These are phyloP conservation scores for Anastatus disparis DNA, from an alignment of 1,140 invertebrate genomes.

Conservation along the genomic window DNA sequence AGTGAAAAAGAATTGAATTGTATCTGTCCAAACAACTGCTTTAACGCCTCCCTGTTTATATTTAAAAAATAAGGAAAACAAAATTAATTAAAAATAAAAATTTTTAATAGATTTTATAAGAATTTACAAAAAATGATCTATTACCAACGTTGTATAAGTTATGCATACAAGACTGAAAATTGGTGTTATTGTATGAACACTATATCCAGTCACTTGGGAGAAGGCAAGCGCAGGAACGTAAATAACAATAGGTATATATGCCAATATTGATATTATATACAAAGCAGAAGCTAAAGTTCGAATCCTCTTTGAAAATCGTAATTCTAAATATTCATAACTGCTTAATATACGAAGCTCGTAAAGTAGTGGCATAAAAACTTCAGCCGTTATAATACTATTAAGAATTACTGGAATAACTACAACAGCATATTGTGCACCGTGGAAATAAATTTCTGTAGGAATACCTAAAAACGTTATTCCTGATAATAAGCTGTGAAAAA, in stretches of 20 bases:
- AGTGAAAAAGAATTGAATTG: slow-evolving; percentile 76
- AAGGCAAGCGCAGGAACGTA: slow-evolving; percentile 74
- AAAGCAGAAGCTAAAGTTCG: slow-evolving; percentile 73
- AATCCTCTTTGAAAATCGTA: slow-evolving; percentile 73
- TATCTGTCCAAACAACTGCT: slow-evolving; percentile 80
- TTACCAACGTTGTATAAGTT: slow-evolving; percentile 81
- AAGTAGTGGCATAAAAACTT: slow-evolving; percentile 79
- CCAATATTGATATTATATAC: slow-evolving; percentile 71
- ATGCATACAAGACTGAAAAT: slow-evolving; percentile 80
- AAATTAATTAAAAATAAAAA: no score
- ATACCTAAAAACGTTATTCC: slow-evolving; percentile 82
- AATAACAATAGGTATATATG: slow-evolving; percentile 70
- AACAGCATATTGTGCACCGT: slow-evolving; percentile 76
- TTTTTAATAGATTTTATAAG: no score
- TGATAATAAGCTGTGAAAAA: slow-evolving; percentile 79
- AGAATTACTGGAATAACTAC: slow-evolving; percentile 66
- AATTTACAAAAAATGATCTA: slow-evolving; percentile 32
- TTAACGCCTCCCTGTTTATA: slow-evolving; percentile 74
- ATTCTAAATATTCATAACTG: slow-evolving; percentile 82
- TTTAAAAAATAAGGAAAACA: no score
- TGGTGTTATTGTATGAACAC: slow-evolving; percentile 72
- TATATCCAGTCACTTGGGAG: slow-evolving; percentile 74
- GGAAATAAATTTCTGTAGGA: slow-evolving; percentile 82
- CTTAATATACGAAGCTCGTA: slow-evolving; percentile 81
- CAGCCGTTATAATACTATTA: slow-evolving; percentile 38